phyloP scores from a whole-genome alignment of 2,113 vertebrate species.

The Cryptotis parvus region DNA sequence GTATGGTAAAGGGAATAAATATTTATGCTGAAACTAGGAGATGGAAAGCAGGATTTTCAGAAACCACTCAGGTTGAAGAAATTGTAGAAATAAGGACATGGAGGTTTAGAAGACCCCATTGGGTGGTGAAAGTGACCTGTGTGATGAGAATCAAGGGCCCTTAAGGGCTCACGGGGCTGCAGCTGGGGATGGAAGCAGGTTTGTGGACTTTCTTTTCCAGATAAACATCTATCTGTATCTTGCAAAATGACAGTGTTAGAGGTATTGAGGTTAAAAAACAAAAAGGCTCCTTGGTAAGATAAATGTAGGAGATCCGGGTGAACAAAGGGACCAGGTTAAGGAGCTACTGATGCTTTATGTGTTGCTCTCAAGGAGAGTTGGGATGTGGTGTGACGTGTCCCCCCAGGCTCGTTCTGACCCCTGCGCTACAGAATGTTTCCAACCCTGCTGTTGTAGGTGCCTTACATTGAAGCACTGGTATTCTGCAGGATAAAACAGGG shows the following conservation, averaged over 20 bases:
- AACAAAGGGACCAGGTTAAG: constrained; percentile 3
- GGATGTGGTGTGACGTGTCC: background rate
- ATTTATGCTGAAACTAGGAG: constrained; percentile 17
- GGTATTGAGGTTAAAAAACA: background rate
- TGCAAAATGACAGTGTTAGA: background rate
- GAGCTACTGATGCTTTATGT: background rate
- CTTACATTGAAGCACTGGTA: background rate
- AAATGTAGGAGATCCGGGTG: background rate
- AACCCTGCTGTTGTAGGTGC: no score
- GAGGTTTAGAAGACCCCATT: background rate
- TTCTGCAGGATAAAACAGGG: background rate
- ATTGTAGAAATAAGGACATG: background rate
- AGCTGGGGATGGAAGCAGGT: background rate
- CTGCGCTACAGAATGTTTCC: background rate
- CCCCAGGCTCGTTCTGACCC: background rate
- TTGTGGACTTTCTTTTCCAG: background rate
- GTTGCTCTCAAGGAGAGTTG: background rate
- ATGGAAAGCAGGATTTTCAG: constrained; percentile 24
- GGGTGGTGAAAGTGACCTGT: background rate
- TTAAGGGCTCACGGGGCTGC: background rate
- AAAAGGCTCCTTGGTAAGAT: background rate
- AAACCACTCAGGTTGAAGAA: background rate
- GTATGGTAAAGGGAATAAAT: background rate
- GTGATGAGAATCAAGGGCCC: background rate
- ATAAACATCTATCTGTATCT: background rate